Evolutionary conservation across 2,888 invertebrate genomes (phyloP).

Genomic region (Ochropacha duplaris): DNA sequence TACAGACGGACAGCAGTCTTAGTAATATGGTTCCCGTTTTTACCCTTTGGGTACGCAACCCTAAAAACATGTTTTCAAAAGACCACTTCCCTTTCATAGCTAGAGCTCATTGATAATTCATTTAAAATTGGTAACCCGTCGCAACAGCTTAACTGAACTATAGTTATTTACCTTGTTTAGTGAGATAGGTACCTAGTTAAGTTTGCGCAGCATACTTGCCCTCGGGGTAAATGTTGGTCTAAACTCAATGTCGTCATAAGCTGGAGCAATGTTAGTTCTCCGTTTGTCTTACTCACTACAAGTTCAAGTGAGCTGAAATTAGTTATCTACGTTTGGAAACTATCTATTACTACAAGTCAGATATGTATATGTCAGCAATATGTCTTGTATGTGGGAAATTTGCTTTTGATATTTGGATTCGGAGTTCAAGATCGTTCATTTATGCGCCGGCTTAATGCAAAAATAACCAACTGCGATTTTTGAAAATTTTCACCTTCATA

Average conservation of each 20-base stretch:
- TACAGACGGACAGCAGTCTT: no score
- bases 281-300: constrained; percentile 56
- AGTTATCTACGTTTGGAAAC: constrained; percentile 37
- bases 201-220: constrained; percentile 40
- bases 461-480: no score
- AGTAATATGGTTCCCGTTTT: no score
- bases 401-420: not conserved
- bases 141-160: constrained; percentile 13
- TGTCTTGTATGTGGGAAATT: not conserved
- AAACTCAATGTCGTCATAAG: constrained; percentile 64
- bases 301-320: constrained; percentile 55
- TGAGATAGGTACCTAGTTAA: constrained; percentile 24
- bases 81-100: no score
- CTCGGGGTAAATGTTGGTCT: constrained; percentile 52
- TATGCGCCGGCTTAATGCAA: no score
- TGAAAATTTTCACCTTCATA: no score
- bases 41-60: no score
- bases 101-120: no score
- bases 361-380: constrained; percentile 1
- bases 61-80: no score
- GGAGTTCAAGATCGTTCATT: not conserved
- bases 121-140: not conserved
- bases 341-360: not conserved
- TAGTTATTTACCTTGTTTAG: constrained; percentile 24
- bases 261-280: constrained; percentile 49